These are phyloP conservation scores for Drosophila micromelanica DNA, from an alignment of 1,140 invertebrate genomes.

Conservation along the genomic window DNA sequence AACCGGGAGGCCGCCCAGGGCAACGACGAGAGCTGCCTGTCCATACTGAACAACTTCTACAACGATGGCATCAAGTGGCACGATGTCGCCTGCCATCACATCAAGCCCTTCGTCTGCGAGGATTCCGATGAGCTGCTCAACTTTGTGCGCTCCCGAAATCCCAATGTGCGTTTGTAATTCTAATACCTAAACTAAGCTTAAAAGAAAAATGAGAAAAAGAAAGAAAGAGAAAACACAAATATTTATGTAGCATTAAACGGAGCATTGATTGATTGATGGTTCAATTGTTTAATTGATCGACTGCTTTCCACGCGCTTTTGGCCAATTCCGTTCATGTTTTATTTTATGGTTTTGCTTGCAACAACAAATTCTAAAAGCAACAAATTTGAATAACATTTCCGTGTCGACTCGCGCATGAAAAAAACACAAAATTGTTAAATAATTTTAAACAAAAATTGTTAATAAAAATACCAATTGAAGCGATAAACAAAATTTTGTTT, in stretches of 20 bases:
- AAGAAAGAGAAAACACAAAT: conserved; percentile 42
- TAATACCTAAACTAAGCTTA: conserved; percentile 38
- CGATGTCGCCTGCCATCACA: conserved; percentile 93
- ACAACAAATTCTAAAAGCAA: conserved; percentile 54
- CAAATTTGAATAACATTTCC: conserved; percentile 71
- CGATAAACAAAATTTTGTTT: conserved; percentile 14
- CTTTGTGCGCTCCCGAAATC: conserved; percentile 94
- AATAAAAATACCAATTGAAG: conserved; percentile 75
- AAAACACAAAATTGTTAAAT: conserved; percentile 80
- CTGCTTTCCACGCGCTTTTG: conserved; percentile 51
- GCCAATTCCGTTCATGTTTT: conserved; percentile 52
- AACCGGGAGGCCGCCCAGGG: conserved; percentile 94
- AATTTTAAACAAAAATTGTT: conserved; percentile 78
- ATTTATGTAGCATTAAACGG: conserved; percentile 79
- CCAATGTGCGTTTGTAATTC: conserved; percentile 91
- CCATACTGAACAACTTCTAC: conserved; percentile 94
- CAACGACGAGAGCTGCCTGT: conserved; percentile 95
- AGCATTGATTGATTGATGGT: conserved; percentile 61
- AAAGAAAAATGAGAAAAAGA: conserved; percentile 10
- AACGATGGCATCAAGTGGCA: conserved; percentile 95
- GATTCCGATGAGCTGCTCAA: conserved; percentile 96
- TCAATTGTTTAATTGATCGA: conserved; percentile 49
- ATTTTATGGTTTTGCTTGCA: conserved; percentile 66
- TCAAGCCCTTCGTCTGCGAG: conserved; percentile 96
- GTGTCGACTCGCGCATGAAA: conserved; percentile 55